A percentile compares a stretch with the other conserved stretches of the same genome.
These are phyloP conservation scores for Struthio camelus DNA, from an alignment of 2,113 vertebrate genomes.

Conservation along the genomic window DNA sequence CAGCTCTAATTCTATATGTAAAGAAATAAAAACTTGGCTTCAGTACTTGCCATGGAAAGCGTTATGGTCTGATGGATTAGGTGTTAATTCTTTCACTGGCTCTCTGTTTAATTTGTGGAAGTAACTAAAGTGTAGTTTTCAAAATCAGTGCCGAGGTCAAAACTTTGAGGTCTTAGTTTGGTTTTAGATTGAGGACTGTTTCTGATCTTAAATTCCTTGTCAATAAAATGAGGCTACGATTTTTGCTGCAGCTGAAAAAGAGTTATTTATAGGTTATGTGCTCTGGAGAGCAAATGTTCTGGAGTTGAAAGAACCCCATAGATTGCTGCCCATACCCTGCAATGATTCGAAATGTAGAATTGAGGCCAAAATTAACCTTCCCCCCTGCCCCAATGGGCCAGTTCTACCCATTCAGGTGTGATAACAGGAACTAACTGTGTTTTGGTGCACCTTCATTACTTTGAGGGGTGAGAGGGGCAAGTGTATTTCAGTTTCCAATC, in stretches of 20 bases:
- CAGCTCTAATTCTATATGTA: background rate
- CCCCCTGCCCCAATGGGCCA: background rate
- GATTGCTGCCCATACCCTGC: background rate
- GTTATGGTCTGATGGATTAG: background rate
- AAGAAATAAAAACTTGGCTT: background rate
- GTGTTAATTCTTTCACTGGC: conserved; percentile 31
- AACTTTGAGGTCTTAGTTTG: background rate
- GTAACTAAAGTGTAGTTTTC: background rate
- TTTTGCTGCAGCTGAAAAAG: background rate
- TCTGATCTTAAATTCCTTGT: background rate
- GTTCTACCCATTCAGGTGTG: background rate
- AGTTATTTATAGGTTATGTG: background rate
- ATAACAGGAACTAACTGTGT: background rate
- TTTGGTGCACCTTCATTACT: background rate
- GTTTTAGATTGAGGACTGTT: background rate
- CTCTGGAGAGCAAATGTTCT: background rate
- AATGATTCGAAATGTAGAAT: background rate
- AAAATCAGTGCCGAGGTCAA: background rate
- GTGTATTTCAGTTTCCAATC: background rate
- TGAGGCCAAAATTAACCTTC: background rate
- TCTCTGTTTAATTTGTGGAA: background rate
- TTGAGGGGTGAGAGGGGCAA: background rate
- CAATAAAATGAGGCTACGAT: background rate
- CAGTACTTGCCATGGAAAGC: background rate
- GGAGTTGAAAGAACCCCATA: background rate